Percentiles rank a stretch among this genome's conserved stretches.
These are phyloP conservation scores for Oplegnathus fasciatus DNA, from an alignment of 2,113 vertebrate species.

Conservation along the genomic window DNA sequence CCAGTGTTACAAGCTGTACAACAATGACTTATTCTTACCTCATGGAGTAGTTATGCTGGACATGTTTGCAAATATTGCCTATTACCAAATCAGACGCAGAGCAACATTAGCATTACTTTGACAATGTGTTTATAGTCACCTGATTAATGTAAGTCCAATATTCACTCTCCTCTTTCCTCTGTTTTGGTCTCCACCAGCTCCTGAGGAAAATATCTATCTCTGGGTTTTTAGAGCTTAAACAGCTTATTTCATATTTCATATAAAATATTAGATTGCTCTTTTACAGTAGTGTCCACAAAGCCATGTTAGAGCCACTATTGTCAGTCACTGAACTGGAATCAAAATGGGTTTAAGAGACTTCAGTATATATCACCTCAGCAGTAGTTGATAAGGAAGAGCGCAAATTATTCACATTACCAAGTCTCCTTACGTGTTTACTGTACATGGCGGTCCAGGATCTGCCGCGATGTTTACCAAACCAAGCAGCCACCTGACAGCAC, in stretches of 20 bases:
- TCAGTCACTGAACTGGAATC: not conserved
- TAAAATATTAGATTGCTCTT: no score
- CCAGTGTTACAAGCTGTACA: not conserved
- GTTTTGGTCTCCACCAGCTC: conserved; percentile 1
- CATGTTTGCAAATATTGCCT: no score
- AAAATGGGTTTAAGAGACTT: not conserved
- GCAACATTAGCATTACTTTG: not conserved
- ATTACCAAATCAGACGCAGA: not conserved
- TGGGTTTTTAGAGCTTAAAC: not conserved
- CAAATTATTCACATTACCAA: not conserved
- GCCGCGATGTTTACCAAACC: conserved; percentile 10
- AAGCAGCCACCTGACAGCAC: conserved; percentile 19
- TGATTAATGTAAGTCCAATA: not conserved
- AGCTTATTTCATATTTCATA: not conserved
- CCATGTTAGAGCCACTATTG: no score
- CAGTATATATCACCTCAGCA: not conserved
- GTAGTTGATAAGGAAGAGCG: not conserved
- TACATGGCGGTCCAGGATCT: not conserved
- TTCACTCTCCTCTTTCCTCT: not conserved
- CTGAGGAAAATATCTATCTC: not conserved
- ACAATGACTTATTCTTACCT: not conserved
- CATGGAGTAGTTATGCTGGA: no score
- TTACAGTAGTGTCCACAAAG: no score
- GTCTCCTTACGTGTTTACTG: conserved; percentile 3
- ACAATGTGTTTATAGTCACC: not conserved